A percentile compares a stretch with the other conserved stretches of the same genome.
Conservation (phyloP, 2,888 invertebrate genomes). For the Drosophila affinis region DNA sequence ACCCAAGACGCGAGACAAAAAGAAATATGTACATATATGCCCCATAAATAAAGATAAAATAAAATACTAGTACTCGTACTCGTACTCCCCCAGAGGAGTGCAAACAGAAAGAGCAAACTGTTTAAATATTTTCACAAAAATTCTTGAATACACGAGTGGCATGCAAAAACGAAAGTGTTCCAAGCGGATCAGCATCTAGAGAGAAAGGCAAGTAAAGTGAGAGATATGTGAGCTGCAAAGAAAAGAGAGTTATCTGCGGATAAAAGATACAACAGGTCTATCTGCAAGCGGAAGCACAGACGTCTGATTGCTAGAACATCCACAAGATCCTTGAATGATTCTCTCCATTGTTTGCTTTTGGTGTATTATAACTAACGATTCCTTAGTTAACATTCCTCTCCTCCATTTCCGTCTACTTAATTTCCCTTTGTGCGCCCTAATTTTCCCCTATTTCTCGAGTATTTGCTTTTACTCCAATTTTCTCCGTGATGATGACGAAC, state of each 20-base stretch:
- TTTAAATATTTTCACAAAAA: slow-evolving; percentile 69
- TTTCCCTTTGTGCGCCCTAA: slow-evolving; percentile 36
- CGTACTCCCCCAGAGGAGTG: slow-evolving; percentile 44
- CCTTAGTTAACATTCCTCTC: background rate
- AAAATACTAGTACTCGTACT: slow-evolving; percentile 17
- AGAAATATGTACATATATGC: slow-evolving; percentile 19
- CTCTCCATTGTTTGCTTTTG: slow-evolving; percentile 9
- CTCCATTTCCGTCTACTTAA: slow-evolving; percentile 34
- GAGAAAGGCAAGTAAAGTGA: slow-evolving; percentile 57
- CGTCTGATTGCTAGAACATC: background rate
- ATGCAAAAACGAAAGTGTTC: slow-evolving; percentile 61
- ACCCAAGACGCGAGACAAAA: slow-evolving; percentile 26
- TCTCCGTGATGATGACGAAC: slow-evolving; percentile 50
- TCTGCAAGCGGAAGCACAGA: slow-evolving; percentile 22
- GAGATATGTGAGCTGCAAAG: background rate
- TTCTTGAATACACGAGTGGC: slow-evolving; percentile 39
- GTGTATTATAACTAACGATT: background rate
- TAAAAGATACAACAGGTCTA: slow-evolving; percentile 32
- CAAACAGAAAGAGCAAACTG: slow-evolving; percentile 66
- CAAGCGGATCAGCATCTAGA: slow-evolving; percentile 47
- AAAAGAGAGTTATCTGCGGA: slow-evolving; percentile 17
- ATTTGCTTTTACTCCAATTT: slow-evolving; percentile 48
- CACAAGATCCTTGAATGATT: slow-evolving; percentile 37
- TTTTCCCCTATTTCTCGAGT: slow-evolving; percentile 15
- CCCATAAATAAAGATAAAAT: slow-evolving; percentile 16